Evolutionary conservation across 2,113 vertebrate species (phyloP), one percentile per base, ranked within the genome.

Genomic region (Entomyzon cyanotis): DNA sequence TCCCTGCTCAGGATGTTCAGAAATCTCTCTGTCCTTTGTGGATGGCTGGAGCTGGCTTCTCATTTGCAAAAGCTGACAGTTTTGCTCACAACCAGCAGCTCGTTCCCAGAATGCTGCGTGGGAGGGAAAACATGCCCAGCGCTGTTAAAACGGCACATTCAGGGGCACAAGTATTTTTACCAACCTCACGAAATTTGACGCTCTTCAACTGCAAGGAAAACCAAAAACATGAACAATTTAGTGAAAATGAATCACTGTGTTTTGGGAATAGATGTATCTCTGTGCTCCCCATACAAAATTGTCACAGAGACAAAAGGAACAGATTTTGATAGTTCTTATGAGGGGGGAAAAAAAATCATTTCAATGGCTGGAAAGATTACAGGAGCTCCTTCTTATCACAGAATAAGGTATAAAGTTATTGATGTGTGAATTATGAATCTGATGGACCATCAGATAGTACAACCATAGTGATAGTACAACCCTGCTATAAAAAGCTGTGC

Each of bases 161-260:
- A 71, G 39, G 86, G 84, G 56, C 86, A 89, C 41, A 12, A 68
- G 82, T 94, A 93, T 94, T 95, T 94, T 94, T 94, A 96, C 73
- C 65, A 76, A 3, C 55, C 47, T 47, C 73, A 78, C 59, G 86
- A 74, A 94, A 93, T 67, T 27, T 84, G 68, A 91, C 1, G 6
- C 39, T 90, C 56, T 84, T 88, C 69, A 56, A 68, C 56, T 79
- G 86, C 80, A 95, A 91, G 65, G 55, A 91, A 89, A 84, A 75
- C 49, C 10, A 44, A 83, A 94, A 87, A 44, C 64, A 71, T 0
- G 79, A 89, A 59, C 42, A 84, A 55, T 59, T 92, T 70, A 69
- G 84, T 63, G 30, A 67, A 70, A 94, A 50, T 25, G 31, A 80
- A 84, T 41, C 64, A 16, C 56, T 2, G 3, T 46, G 71, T 65